phyloP scores from a whole-genome alignment of 2,797 vertebrate genomes.

The Psittacula echo region DNA sequence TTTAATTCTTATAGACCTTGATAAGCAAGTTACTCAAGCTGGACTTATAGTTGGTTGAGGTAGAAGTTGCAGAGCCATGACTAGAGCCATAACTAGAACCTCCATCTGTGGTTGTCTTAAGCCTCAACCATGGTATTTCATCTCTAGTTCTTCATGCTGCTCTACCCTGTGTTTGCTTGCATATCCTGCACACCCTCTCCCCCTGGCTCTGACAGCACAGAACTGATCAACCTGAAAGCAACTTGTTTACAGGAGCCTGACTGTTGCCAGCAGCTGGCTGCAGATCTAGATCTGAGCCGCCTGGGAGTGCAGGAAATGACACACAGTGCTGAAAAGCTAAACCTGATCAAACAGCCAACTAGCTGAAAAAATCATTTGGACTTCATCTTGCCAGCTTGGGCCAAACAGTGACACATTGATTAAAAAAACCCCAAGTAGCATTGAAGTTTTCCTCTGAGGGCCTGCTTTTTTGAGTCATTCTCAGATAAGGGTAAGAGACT shows the following conservation, averaged over 20 bases:
- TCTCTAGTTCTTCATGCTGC: neutral
- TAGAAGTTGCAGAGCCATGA: neutral
- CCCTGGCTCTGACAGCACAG: neutral
- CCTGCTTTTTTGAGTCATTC: constrained; percentile 42
- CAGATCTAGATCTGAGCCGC: constrained; percentile 41
- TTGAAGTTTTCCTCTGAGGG: constrained; percentile 22
- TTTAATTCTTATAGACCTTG: neutral
- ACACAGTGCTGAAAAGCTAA: constrained; percentile 58
- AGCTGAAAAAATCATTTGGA: constrained; percentile 68
- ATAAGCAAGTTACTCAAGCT: neutral
- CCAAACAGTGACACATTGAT: constrained; percentile 40
- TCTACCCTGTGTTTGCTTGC: neutral
- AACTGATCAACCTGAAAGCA: neutral
- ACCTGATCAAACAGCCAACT: constrained; percentile 51
- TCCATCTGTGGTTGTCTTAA: neutral
- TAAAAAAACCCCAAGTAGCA: neutral
- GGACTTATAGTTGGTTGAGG: neutral
- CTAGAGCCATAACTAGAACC: neutral
- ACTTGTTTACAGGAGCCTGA: constrained; percentile 14
- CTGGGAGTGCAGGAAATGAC: constrained; percentile 70
- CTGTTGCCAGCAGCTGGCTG: constrained; percentile 37
- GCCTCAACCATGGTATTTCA: neutral
- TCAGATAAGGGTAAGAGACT: constrained; percentile 54
- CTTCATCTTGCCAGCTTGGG: constrained; percentile 13
- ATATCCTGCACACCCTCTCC: neutral